Evolutionary conservation across 2,113 vertebrate genomes (phyloP).

Genomic region (Amphiprion ocellaris): DNA sequence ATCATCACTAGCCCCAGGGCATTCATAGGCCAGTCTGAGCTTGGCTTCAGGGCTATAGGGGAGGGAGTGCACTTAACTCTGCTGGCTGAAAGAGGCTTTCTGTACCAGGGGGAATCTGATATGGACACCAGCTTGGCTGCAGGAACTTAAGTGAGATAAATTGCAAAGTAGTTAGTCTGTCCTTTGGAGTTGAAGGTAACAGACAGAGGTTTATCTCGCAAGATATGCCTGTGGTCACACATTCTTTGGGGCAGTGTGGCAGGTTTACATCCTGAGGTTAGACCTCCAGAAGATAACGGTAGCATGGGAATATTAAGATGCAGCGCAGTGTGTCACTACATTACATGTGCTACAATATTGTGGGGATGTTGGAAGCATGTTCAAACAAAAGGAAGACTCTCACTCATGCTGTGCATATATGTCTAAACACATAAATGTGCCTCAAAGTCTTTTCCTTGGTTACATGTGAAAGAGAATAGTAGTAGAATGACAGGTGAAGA

Average conservation of each 20-base stretch:
- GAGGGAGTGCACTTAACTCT: constrained; percentile 76
- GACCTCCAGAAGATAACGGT: constrained; percentile 44
- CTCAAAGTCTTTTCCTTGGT: too few species aligned
- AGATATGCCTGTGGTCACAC: constrained; percentile 56
- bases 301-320: constrained; percentile 16
- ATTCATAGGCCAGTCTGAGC: constrained; percentile 73
- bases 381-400: background rate
- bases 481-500: background rate
- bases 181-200: constrained; percentile 70
- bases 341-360: background rate
- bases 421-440: too few species aligned
- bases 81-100: constrained; percentile 74
- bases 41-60: constrained; percentile 73
- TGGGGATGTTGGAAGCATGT: constrained; percentile 1
- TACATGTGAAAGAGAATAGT: too few species aligned
- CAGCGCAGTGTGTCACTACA: background rate
- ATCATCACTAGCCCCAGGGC: constrained; percentile 76
- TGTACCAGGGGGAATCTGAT: constrained; percentile 70
- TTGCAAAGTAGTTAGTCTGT: constrained; percentile 72
- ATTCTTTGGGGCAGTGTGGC: constrained; percentile 39
- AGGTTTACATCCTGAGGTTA: constrained; percentile 54
- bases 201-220: constrained; percentile 68
- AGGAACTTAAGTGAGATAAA: constrained; percentile 81
- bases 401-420: background rate
- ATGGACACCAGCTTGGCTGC: constrained; percentile 74